Evolutionary conservation across 2,797 vertebrate genomes (phyloP).

Genomic region (Anguilla pacifica): DNA sequence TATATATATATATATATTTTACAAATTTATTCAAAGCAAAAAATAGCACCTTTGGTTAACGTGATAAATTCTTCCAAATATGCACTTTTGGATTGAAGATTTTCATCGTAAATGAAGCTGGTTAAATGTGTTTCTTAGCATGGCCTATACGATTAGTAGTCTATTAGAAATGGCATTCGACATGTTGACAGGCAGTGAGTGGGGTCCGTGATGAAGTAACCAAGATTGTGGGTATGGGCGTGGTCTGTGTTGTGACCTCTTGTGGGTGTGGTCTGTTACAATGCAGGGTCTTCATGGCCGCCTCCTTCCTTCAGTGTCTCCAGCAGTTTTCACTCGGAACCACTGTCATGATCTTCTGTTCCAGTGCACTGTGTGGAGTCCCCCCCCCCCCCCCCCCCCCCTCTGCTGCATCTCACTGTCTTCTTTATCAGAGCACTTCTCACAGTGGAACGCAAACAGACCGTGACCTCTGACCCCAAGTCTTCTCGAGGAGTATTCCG

Average conservation of each 20-base stretch:
- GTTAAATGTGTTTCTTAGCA: conserved; percentile 10
- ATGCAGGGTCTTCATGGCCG: not conserved
- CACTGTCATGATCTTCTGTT: not conserved
- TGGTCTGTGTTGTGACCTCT: not conserved
- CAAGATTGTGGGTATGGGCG: not conserved
- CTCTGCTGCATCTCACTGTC: not conserved
- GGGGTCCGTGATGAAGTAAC: not conserved
- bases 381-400: no score
- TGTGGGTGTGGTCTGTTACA: not conserved
- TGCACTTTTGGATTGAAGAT: not conserved
- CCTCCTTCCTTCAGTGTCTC: not conserved
- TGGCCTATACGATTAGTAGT: conserved; percentile 2
- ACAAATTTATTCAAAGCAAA: conserved; percentile 26
- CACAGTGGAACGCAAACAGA: conserved; percentile 4
- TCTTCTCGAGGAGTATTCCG: not conserved
- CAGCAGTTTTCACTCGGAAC: not conserved
- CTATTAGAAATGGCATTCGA: not conserved
- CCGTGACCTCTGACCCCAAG: not conserved
- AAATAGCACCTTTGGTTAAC: conserved; percentile 25
- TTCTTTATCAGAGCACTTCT: conserved; percentile 1
- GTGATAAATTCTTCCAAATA: conserved; percentile 1
- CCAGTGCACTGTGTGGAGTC: not conserved
- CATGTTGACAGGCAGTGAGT: not conserved
- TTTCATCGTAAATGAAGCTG: not conserved
- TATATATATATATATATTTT: conserved; percentile 10